Base-by-base conservation (phyloP, 2,113 vertebrate species). In the Scolopax mira region DNA sequence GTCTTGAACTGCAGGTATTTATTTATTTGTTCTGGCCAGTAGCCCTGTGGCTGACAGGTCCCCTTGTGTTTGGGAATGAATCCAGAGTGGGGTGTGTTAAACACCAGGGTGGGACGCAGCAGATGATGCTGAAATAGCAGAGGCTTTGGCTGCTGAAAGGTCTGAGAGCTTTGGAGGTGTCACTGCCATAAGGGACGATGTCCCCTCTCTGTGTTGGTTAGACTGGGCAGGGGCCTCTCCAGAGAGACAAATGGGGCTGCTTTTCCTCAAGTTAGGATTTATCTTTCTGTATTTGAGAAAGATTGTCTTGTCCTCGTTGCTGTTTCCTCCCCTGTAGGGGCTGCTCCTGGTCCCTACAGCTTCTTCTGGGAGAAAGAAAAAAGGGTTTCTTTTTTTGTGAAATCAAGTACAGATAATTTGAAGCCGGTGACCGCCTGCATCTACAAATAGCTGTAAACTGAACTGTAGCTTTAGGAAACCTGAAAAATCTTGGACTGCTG, bases 101-200 rank as follows among this genome's bases (percentile, higher is more conserved):
- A 23, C 15, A 9, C 7, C 39, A 33, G 1, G 24, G 4, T 44
- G 66, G 51, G 54, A 3, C 42, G 35, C 24, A 31, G 72, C 55
- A 55, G 8, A 22, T 23, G 30, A 18, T 11, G 2, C 25, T 30
- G 3, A 31, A 44, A 14, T 0, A 55, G 49, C 24, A 49, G 58
- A 65, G 62, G n/a, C 61, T 46, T 13, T 35, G 78, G 6, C 12
- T 55, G 77, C 54, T 23, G n/a, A 15, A n/a, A 44, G 62, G 22
- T 14, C 6, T 25, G 54, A 70, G 60, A 60, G 54, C 64, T 48
- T n/a, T 17, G 35, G 49, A 37, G 48, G 5, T 10, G 16, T 11
- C 16, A 3, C 16, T 18, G 46, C 66, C 6, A 0, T 18, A 7
- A 4, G 0, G 3, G 79, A 30, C 52, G 3, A 1, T 11, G 23